These are phyloP conservation scores for Pararge aegeria DNA, from an alignment of 1,140 invertebrate species.

Conservation along the genomic window DNA sequence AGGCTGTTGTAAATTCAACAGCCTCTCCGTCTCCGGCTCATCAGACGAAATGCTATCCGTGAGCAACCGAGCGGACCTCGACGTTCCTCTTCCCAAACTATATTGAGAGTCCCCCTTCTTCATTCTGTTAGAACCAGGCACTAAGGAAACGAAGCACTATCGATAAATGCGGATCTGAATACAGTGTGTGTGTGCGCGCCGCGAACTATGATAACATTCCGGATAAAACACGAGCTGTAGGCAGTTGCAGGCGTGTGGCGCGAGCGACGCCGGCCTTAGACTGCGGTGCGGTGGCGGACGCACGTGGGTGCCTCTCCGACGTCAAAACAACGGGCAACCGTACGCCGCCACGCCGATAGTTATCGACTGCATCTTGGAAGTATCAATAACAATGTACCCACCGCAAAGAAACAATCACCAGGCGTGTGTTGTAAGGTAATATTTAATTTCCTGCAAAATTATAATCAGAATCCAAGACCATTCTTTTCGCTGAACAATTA, in stretches of 20 bases:
- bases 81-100: constrained; percentile 39
- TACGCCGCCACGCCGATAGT: constrained; percentile 4
- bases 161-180: constrained; percentile 29
- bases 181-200: constrained; percentile 24
- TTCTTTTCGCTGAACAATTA: too few species aligned
- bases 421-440: too few species aligned
- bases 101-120: constrained; percentile 51
- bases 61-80: constrained; percentile 49
- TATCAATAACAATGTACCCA: constrained; percentile 11
- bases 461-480: too few species aligned
- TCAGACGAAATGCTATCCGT: constrained; percentile 68
- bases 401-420: not conserved
- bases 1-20: constrained; percentile 54
- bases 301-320: constrained; percentile 54
- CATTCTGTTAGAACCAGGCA: constrained; percentile 48
- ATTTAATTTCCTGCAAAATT: too few species aligned
- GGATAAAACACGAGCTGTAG: constrained; percentile 21
- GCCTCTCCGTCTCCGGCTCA: constrained; percentile 67
- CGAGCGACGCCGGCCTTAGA: constrained; percentile 55
- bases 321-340: constrained; percentile 49
- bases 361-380: constrained; percentile 13
- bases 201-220: constrained; percentile 49
- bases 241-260: constrained; percentile 44
- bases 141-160: constrained; percentile 38
- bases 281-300: constrained; percentile 50